phyloP scores from a whole-genome alignment of 2,797 vertebrate species.

The Syndactyla subalaris region DNA sequence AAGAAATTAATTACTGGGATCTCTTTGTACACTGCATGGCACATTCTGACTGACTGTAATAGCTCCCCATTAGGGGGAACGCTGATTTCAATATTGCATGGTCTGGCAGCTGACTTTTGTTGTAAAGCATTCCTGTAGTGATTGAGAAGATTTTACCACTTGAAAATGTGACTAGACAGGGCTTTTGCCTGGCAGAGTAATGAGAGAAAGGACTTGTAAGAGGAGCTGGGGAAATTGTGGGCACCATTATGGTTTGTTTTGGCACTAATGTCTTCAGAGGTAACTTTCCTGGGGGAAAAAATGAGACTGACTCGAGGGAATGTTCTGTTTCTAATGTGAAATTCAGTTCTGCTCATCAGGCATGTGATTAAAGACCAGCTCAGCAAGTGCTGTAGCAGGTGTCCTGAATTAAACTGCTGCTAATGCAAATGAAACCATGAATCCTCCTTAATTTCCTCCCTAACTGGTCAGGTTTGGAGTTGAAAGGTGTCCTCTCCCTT shows the following conservation, averaged over 20 bases:
- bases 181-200: not conserved
- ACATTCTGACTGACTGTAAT: not conserved
- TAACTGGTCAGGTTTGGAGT: not conserved
- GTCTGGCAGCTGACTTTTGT: not conserved
- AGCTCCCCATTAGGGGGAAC: not conserved
- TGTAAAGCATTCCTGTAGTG: not conserved
- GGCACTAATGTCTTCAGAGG: not conserved
- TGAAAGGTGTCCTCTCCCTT: not conserved
- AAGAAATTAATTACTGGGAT: not conserved
- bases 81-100: not conserved
- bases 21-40: not conserved
- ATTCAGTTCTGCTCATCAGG: not conserved
- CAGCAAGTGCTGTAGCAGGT: not conserved
- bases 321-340: not conserved
- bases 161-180: not conserved
- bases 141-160: not conserved
- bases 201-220: accelerated
- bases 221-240: not conserved
- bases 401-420: not conserved
- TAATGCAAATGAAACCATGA: not conserved
- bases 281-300: not conserved
- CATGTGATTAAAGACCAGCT: not conserved
- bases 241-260: not conserved
- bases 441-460: not conserved
- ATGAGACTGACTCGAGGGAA: not conserved